Evolutionary conservation across 2,888 invertebrate species (phyloP).

Genomic region (Cephus sareptanus): DNA sequence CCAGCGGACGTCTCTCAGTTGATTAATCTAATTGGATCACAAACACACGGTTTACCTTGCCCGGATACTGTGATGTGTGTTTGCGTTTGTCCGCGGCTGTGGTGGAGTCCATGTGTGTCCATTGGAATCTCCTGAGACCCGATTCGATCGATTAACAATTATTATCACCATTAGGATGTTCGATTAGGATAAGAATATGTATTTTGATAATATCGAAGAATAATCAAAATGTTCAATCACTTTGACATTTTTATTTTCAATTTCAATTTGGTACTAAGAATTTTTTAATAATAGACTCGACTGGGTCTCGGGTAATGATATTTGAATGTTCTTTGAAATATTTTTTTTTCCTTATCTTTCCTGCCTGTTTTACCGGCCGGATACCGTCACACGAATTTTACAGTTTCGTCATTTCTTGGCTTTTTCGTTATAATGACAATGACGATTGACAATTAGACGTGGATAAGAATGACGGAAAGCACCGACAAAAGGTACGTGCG

Average conservation of each 20-base stretch:
- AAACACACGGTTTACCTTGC: neutral
- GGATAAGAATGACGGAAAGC: neutral
- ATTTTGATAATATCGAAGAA: neutral
- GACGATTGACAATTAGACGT: too few species aligned
- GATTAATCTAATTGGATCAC: neutral
- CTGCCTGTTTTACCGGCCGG: neutral
- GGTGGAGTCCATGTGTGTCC: neutral
- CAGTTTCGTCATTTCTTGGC: neutral
- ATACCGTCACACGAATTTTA: neutral
- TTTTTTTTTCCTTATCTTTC: neutral
- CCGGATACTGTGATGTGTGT: too few species aligned
- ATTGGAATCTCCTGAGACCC: neutral
- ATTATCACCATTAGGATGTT: neutral
- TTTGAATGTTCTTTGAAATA: too few species aligned
- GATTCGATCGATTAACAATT: neutral
- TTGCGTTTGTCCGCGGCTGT: too few species aligned
- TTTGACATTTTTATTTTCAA: neutral
- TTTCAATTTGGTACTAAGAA: fast-evolving
- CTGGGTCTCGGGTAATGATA: too few species aligned
- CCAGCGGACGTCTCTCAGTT: neutral
- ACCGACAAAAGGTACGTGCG: neutral
- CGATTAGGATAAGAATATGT: neutral
- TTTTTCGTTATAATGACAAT: too few species aligned
- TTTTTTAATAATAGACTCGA: neutral
- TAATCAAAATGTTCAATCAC: neutral